phyloP scores from a whole-genome alignment of 2,113 vertebrate species.

The Trachemys scripta region DNA sequence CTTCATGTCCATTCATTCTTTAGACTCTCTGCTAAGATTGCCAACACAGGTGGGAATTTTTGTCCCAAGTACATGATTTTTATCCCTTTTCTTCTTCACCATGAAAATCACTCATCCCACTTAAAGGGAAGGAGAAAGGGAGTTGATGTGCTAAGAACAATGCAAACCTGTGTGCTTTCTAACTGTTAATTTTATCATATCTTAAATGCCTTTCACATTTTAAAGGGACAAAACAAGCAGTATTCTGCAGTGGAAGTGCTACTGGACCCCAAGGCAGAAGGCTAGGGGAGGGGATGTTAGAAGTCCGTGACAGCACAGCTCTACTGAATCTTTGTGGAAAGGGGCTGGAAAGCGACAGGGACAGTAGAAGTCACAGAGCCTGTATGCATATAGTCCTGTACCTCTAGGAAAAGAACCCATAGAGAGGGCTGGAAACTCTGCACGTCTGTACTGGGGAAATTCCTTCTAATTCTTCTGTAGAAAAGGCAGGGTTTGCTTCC shows the following conservation, averaged over 20 bases:
- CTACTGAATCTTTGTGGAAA: background rate
- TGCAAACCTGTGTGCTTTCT: background rate
- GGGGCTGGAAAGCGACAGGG: background rate
- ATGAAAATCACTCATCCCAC: background rate
- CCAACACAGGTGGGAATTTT: background rate
- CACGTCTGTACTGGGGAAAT: background rate
- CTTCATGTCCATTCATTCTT: background rate
- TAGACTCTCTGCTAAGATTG: accelerated
- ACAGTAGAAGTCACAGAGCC: background rate
- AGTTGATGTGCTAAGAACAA: background rate
- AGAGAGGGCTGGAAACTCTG: constrained; percentile 32
- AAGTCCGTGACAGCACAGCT: constrained; percentile 20
- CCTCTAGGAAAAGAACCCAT: constrained; percentile 41
- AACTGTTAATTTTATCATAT: constrained; percentile 28
- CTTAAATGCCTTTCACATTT: constrained; percentile 3
- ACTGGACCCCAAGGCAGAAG: accelerated
- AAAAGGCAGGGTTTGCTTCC: constrained; percentile 16
- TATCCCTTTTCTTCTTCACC: background rate
- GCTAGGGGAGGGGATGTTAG: background rate
- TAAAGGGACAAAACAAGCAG: constrained; percentile 17
- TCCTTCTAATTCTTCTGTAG: constrained; percentile 2
- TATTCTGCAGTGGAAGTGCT: constrained; percentile 8
- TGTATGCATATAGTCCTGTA: background rate
- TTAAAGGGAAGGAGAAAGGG: background rate
- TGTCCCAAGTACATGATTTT: background rate